Percentiles rank a stretch among this genome's conserved stretches.
Conservation (phyloP, 2,797 vertebrate species). For the Anabacerthia variegaticeps region DNA sequence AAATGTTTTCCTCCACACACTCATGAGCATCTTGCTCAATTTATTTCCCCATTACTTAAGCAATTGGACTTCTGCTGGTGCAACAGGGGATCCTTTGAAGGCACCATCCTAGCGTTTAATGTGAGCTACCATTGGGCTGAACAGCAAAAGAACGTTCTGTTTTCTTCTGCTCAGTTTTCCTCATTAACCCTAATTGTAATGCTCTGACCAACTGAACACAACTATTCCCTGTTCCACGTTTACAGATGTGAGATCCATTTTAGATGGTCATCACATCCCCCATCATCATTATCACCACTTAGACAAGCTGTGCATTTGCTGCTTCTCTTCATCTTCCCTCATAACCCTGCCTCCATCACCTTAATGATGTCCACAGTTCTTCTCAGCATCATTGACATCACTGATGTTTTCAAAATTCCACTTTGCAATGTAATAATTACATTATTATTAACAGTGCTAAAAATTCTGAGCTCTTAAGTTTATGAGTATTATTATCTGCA, state of each 20-base stretch:
- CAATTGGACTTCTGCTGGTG: slow-evolving; percentile 20
- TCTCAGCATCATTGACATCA: not conserved
- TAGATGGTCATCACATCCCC: slow-evolving; percentile 15
- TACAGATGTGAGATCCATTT: slow-evolving; percentile 37
- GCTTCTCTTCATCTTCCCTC: slow-evolving; percentile 7
- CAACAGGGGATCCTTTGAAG: slow-evolving; percentile 1
- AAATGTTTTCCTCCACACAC: slow-evolving; percentile 20
- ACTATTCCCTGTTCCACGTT: slow-evolving; percentile 16
- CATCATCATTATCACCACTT: slow-evolving; percentile 48
- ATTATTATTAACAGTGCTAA: slow-evolving; percentile 10
- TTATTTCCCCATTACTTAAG: slow-evolving; percentile 60
- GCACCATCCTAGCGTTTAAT: not conserved
- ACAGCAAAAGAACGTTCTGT: not conserved
- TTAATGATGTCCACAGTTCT: not conserved
- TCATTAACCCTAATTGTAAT: slow-evolving; percentile 51
- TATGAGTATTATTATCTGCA: not conserved
- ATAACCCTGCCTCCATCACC: not conserved
- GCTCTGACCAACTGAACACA: slow-evolving; percentile 32
- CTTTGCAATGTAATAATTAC: not conserved
- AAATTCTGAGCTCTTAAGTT: not conserved
- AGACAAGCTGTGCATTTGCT: slow-evolving; percentile 43
- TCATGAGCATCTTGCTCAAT: slow-evolving; percentile 27
- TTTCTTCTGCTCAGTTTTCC: slow-evolving; percentile 43
- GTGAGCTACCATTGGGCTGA: not conserved
- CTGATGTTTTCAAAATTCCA: not conserved